phyloP scores from a whole-genome alignment of 2,888 invertebrate genomes.

The Diarsia brunnea region DNA sequence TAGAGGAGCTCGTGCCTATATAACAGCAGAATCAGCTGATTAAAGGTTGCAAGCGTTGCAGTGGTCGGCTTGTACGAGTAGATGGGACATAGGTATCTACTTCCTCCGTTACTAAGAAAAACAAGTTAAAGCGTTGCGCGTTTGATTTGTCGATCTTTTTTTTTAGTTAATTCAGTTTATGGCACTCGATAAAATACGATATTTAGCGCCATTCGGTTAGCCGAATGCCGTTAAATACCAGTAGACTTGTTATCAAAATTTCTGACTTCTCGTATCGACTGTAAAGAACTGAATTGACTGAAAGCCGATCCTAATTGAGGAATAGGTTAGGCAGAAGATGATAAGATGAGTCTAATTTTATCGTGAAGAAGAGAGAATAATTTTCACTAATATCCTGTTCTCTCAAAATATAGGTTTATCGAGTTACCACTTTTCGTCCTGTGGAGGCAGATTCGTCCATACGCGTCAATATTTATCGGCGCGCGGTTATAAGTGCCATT shows the following conservation, averaged over 20 bases:
- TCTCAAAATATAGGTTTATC: background rate
- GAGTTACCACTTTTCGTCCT: background rate
- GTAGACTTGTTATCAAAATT: no score
- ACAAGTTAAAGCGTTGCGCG: background rate
- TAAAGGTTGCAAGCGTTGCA: background rate
- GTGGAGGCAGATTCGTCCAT: slow-evolving; percentile 20
- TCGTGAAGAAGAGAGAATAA: no score
- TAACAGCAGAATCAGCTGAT: background rate
- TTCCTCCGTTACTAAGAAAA: background rate
- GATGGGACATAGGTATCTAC: no score
- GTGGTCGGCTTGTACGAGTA: no score
- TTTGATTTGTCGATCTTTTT: background rate
- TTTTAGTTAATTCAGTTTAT: background rate
- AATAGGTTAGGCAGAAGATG: background rate
- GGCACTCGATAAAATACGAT: background rate
- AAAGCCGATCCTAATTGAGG: background rate
- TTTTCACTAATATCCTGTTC: background rate
- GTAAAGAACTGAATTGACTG: no score
- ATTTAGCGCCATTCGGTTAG: background rate
- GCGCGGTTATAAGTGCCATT: slow-evolving; percentile 56
- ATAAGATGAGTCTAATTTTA: background rate
- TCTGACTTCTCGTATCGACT: no score
- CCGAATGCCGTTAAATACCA: no score
- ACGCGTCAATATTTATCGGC: slow-evolving; percentile 53
- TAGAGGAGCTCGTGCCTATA: background rate